These are phyloP conservation scores for Buathra laborator DNA, from an alignment of 2,888 invertebrate species.

Conservation along the genomic window DNA sequence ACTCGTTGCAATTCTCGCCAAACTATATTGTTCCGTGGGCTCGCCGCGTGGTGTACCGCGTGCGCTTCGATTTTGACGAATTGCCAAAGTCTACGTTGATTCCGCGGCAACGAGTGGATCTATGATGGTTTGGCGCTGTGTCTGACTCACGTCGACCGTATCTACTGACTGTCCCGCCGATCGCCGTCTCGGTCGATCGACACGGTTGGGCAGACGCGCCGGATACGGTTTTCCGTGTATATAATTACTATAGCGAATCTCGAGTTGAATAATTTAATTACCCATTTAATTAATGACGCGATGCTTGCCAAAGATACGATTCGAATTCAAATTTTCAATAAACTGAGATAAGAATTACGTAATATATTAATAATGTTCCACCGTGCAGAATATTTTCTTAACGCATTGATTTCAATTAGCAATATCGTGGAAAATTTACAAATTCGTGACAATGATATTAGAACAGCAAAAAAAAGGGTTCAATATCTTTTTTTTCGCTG, in stretches of 20 bases:
- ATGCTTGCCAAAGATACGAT: conserved; percentile 9
- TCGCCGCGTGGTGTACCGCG: conserved; percentile 39
- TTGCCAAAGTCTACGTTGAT: conserved; percentile 69
- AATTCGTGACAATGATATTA: too few relatives aligned
- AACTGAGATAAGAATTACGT: background rate
- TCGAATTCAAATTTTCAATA: background rate
- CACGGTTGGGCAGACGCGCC: conserved; percentile 8
- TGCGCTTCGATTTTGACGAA: conserved; percentile 67
- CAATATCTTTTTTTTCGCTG: too few relatives aligned
- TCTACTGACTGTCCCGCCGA: conserved; percentile 17
- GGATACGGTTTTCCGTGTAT: conserved; percentile 1
- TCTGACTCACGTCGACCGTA: conserved; percentile 67
- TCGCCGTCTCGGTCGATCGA: conserved; percentile 7
- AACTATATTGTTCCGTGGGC: conserved; percentile 8
- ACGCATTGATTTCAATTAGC: too few relatives aligned
- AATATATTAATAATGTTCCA: background rate
- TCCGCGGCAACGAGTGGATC: conserved; percentile 47
- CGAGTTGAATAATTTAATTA: conserved; percentile 10
- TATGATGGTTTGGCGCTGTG: conserved; percentile 55
- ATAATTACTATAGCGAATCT: background rate
- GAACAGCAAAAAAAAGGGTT: too few relatives aligned
- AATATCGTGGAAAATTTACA: too few relatives aligned
- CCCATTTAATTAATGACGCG: background rate
- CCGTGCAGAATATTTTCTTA: too few relatives aligned
- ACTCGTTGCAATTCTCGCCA: conserved; percentile 28